Evolutionary conservation across 2,888 invertebrate species (phyloP).

Genomic region (Arctia plantaginis): DNA sequence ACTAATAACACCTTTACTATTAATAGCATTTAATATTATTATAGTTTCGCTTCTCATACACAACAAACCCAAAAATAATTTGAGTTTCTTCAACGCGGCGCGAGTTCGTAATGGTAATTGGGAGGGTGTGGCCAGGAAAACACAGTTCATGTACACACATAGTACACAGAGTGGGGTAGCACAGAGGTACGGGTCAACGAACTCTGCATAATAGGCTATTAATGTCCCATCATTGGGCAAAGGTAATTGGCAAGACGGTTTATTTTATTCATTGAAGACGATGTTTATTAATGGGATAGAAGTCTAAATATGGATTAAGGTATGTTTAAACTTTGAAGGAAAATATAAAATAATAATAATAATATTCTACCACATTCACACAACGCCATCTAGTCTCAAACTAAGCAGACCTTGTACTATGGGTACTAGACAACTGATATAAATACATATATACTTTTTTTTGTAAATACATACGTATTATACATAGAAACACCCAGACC

Average conservation of each 20-base stretch:
- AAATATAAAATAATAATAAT: neutral
- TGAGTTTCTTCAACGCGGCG: slow-evolving; percentile 73
- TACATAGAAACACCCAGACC: too few relatives aligned
- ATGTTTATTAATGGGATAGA: neutral
- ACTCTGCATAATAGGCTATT: slow-evolving; percentile 24
- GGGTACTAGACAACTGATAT: too few relatives aligned
- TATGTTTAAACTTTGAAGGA: neutral
- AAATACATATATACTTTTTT: too few relatives aligned
- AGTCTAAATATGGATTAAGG: neutral
- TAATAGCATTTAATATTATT: neutral
- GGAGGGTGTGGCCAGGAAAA: slow-evolving; percentile 74
- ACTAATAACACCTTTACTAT: too few relatives aligned
- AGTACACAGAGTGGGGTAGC: slow-evolving; percentile 51
- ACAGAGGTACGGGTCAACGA: slow-evolving; percentile 36
- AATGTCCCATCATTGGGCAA: slow-evolving; percentile 32
- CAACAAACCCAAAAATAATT: slow-evolving; percentile 65
- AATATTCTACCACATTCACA: too few relatives aligned
- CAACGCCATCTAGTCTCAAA: too few relatives aligned
- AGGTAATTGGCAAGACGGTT: slow-evolving; percentile 26
- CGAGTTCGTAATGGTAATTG: slow-evolving; percentile 78
- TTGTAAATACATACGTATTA: too few relatives aligned
- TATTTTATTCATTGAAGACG: slow-evolving; percentile 11
- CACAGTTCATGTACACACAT: slow-evolving; percentile 60
- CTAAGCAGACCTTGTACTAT: too few relatives aligned
- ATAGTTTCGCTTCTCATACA: slow-evolving; percentile 35